Evolutionary conservation across 1,140 invertebrate species (phyloP).

Genomic region (Neodiprion fabricii): DNA sequence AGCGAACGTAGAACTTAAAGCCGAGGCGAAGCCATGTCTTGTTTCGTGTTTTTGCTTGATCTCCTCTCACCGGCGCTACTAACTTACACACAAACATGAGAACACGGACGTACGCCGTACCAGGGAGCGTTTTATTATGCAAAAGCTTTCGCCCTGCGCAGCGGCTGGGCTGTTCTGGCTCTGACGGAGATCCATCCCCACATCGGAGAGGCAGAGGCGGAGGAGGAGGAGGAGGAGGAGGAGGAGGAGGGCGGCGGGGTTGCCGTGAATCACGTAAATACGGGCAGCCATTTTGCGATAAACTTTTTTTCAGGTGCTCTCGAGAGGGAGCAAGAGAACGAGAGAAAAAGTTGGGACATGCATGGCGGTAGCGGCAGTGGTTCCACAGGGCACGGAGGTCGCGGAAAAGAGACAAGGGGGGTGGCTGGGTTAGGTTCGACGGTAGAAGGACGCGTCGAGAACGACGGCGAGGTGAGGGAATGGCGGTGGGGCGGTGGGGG

Average conservation of each 20-base stretch:
- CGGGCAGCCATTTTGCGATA: constrained; percentile 63
- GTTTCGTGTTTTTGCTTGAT: background rate
- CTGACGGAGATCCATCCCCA: constrained; percentile 33
- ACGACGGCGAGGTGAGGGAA: background rate
- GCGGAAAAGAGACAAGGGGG: constrained; percentile 18
- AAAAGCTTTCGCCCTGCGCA: constrained; percentile 55
- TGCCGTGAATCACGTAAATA: constrained; percentile 59
- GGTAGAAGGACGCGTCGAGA: background rate
- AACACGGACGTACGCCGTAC: background rate
- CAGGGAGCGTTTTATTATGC: constrained; percentile 62
- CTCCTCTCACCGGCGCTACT: background rate
- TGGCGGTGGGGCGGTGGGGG: background rate
- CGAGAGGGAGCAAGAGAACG: background rate
- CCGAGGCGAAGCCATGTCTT: background rate
- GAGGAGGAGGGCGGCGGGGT: background rate
- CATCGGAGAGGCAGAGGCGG: constrained; percentile 17
- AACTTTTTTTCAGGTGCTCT: constrained; percentile 51
- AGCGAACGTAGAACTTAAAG: background rate
- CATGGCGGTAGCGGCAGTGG: constrained; percentile 28
- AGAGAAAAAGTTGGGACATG: constrained; percentile 6
- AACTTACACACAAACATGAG: no score
- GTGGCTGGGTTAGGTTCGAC: background rate
- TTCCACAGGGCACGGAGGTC: constrained; percentile 18
- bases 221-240: background rate
- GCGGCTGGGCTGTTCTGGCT: constrained; percentile 57